A percentile compares a stretch with the other conserved stretches of the same genome.
phyloP scores from a whole-genome alignment of 2,797 vertebrate species.

The Schizopygopsis pylzovi region DNA sequence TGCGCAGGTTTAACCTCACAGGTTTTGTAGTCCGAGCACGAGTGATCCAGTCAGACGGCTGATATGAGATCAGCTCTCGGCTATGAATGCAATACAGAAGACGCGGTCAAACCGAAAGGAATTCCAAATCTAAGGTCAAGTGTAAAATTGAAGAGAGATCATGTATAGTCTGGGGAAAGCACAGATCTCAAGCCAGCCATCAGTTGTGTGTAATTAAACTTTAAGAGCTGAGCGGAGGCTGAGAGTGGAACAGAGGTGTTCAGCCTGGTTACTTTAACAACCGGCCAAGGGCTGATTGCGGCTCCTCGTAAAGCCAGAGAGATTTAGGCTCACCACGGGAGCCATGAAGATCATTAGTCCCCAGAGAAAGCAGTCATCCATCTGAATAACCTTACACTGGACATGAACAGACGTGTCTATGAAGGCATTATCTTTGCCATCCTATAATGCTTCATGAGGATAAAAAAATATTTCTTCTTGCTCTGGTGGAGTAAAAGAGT shows the following conservation, averaged over 20 bases:
- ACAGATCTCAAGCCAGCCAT: conserved; percentile 30
- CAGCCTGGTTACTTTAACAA: conserved; percentile 49
- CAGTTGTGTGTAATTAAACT: conserved; percentile 41
- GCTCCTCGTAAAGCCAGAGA: conserved; percentile 40
- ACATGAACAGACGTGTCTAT: background rate
- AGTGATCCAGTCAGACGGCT: conserved; percentile 8
- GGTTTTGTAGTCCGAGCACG: background rate
- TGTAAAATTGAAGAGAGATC: conserved; percentile 38
- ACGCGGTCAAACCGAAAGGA: background rate
- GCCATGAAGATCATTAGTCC: conserved; percentile 32
- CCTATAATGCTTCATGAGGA: conserved; percentile 46
- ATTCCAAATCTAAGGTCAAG: conserved; percentile 45
- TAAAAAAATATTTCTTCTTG: background rate
- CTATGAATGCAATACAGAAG: conserved; percentile 10
- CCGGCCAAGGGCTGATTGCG: conserved; percentile 25
- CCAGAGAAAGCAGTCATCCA: conserved; percentile 15
- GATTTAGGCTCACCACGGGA: conserved; percentile 42
- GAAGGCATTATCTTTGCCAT: conserved; percentile 10
- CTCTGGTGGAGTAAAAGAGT: background rate
- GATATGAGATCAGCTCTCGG: conserved; percentile 31
- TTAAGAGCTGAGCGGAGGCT: conserved; percentile 15
- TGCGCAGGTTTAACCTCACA: background rate
- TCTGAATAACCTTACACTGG: conserved; percentile 10
- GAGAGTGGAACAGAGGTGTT: conserved; percentile 35
- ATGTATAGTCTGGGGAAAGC: conserved; percentile 38